Percentiles rank a stretch among this genome's conserved stretches.
phyloP scores from a whole-genome alignment of 2,888 invertebrate genomes.

The Cerastoderma edule region DNA sequence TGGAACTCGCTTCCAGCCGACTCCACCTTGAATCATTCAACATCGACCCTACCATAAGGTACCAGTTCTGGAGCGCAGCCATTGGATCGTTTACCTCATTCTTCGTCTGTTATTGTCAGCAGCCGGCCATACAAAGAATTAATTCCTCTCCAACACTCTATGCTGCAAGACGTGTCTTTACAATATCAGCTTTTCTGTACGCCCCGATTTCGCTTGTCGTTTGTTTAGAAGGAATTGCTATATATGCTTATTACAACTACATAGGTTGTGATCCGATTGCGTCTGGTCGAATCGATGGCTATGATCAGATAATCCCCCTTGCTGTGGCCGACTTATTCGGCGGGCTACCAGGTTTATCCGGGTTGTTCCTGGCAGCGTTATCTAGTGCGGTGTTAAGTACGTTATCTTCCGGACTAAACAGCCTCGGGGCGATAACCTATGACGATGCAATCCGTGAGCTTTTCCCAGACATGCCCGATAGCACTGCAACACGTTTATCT shows the following conservation, averaged over 20 bases:
- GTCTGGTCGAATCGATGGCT: conserved; percentile 24
- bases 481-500: conserved; percentile 27
- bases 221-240: conserved; percentile 28
- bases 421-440: conserved; percentile 31
- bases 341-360: conserved; percentile 34
- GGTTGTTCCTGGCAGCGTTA: conserved; percentile 41
- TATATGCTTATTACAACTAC: conserved; percentile 39
- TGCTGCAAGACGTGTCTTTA: conserved; percentile 15
- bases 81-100: conserved; percentile 30
- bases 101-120: conserved; percentile 23
- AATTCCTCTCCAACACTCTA: conserved; percentile 29
- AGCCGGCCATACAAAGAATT: conserved; percentile 37
- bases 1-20: conserved; percentile 25
- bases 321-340: conserved; percentile 34
- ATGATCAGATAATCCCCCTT: conserved; percentile 35
- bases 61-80: conserved; percentile 30
- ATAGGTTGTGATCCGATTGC: conserved; percentile 43
- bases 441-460: conserved; percentile 28
- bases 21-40: conserved; percentile 23
- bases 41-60: conserved; percentile 33
- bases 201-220: conserved; percentile 1
- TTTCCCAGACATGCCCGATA: conserved; percentile 26
- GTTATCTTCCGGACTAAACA: conserved; percentile 35
- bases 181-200: conserved; percentile 29
- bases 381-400: conserved; percentile 47